These are phyloP conservation scores for Chelmon rostratus DNA, from an alignment of 2,797 vertebrate species.

Conservation along the genomic window DNA sequence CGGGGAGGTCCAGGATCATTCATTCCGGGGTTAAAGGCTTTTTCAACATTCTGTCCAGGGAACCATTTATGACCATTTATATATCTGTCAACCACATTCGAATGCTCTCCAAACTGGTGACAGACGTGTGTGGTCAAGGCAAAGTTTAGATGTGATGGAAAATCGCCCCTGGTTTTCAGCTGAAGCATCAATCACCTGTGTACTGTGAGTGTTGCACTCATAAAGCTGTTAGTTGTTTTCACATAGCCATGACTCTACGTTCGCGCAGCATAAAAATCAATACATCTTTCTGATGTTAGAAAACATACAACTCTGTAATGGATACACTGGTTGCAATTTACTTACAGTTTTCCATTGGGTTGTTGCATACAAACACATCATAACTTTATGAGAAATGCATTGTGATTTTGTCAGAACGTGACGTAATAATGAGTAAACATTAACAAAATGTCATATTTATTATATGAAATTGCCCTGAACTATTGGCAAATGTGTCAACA, in stretches of 20 bases:
- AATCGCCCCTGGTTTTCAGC: constrained; percentile 74
- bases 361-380: constrained; percentile 59
- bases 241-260: constrained; percentile 69
- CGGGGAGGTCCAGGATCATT: constrained; percentile 75
- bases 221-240: constrained; percentile 73
- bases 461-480: constrained; percentile 38
- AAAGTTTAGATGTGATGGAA: constrained; percentile 78
- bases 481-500: constrained; percentile 34
- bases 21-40: constrained; percentile 74
- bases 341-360: constrained; percentile 56
- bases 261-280: constrained; percentile 68
- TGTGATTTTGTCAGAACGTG: constrained; percentile 41
- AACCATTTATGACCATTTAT: constrained; percentile 82
- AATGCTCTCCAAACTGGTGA: constrained; percentile 75
- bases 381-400: constrained; percentile 45
- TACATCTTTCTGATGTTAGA: constrained; percentile 70
- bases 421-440: constrained; percentile 57
- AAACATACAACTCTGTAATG: constrained; percentile 74
- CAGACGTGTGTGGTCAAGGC: constrained; percentile 75
- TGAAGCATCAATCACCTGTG: constrained; percentile 78
- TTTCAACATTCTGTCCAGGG: constrained; percentile 78
- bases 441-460: constrained; percentile 31
- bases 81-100: constrained; percentile 75
- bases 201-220: constrained; percentile 75
- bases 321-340: constrained; percentile 57